Base-by-base conservation (phyloP, 2,888 invertebrate genomes). In the Microdon myrmicae region DNA sequence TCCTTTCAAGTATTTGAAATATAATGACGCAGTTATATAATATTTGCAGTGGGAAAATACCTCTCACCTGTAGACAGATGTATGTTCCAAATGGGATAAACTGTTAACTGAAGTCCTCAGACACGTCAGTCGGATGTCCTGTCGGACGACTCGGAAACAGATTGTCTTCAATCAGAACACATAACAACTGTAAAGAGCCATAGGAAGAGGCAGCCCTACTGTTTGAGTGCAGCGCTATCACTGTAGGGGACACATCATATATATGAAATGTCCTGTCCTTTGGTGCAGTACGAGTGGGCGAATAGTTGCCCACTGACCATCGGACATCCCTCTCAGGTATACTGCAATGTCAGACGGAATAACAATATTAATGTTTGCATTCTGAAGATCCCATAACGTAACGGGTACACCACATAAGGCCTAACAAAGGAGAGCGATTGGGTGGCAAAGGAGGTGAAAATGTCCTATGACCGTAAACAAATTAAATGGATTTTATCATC, bases 311-410 rank as follows among this genome's bases (percentile, higher is more conserved):
- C 22, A 12, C 31, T 19, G 34, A 22, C 23, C 23, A 32, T 13
- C 28, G 29, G 38, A 23, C n/a, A n/a, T n/a, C n/a, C n/a, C n/a
- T n/a, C n/a, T n/a, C n/a, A n/a, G n/a, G n/a, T n/a, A n/a, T n/a
- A n/a, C 14, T 47, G 47, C 32, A 49, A 32, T 51, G 55, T 45
- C 39, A 56, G 64, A 47, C 37, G 56, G 58, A 64, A 58, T 64
- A 58, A 58, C 53, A 64, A 64, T 47, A 64, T 64, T 53, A 64
- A 64, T 58, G 58, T 64, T 64, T 64, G 43, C 58, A 58, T 64
- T 58, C 47, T 58, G 32, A 28, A 53, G 58, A 44, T 25, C 34
- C 39, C 45, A 45, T 51, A 58, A 58, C 64, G 38, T 53, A 64
- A 53, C 58, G 64, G 58, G 56, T 53, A 58, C 64, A 51, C 58